Conservation (phyloP, 2,113 vertebrate genomes). For the Pygoscelis antarcticus region DNA sequence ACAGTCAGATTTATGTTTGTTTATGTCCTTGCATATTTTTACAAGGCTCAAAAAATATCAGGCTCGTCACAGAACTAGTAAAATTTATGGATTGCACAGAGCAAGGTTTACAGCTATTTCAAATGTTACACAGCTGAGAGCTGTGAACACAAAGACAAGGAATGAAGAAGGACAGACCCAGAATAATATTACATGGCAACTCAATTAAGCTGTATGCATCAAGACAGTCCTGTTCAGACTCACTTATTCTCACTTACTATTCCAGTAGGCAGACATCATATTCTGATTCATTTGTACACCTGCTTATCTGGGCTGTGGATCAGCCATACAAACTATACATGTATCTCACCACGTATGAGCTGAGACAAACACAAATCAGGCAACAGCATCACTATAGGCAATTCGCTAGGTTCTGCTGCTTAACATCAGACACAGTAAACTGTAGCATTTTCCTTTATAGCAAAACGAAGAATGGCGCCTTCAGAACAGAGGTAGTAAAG, state of each 20-base stretch:
- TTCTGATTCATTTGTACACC: not conserved
- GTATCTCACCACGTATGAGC: not conserved
- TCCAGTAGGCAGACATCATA: not conserved
- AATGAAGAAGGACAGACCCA: not conserved
- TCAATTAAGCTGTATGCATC: not conserved
- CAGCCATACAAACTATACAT: not conserved
- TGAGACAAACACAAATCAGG: not conserved
- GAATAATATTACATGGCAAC: not conserved
- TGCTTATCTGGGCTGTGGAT: not conserved
- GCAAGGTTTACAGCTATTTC: not conserved
- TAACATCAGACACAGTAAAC: not conserved
- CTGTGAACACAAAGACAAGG: not conserved
- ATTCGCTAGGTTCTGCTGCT: not conserved
- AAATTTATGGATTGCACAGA: not conserved
- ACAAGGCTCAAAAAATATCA: not conserved
- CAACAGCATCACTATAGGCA: not conserved
- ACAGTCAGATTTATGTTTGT: not conserved
- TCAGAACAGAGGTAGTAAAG: not conserved
- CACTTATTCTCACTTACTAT: not conserved
- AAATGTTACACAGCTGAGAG: not conserved
- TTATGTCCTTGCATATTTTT: not conserved
- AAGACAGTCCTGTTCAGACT: not conserved
- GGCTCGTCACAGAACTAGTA: not conserved
- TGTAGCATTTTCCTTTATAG: not conserved
- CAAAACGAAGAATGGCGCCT: not conserved